Evolutionary conservation across 2,797 vertebrate species (phyloP), one percentile per base, ranked within the genome.

Genomic region (Microctenopoma lineatum): DNA sequence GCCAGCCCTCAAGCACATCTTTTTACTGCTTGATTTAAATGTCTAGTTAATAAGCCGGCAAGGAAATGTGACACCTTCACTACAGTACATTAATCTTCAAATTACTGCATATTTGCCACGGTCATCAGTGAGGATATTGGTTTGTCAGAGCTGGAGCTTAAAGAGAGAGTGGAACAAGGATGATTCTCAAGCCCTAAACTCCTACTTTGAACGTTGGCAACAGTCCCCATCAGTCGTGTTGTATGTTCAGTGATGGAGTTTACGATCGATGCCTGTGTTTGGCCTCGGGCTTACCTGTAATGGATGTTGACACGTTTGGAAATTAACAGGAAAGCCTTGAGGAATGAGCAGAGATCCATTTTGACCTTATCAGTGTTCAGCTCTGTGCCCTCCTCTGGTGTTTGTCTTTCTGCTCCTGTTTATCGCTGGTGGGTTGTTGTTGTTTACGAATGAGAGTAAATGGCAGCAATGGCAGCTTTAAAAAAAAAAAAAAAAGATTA

Each of bases 351-450:
- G 45, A 73, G 21, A 21, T 82, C 59, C 50, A 21, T 64, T 50
- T 63, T 84, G 77, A 80, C 83, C 79, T 84, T 75, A 63, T 86
- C 77, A 83, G 51, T 8, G 48, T 18, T 66, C 46, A 44, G 41
- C 59, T 73, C 21, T 5, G 15, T 66, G 38, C 26, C 48, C 52
- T 57, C 44, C 29, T 64, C 7, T 16, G 45, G 21, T 53, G 47
- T 76, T 61, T 61, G 46, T 66, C 55, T 70, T 34, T 73, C 44
- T 8, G 16, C 38, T 53, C 38, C 9, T 29, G 0, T 29, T 53
- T 3, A 7, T 39, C 38, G 13, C 59, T 44, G 21, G n/a, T 18
- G 32, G 3, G 47, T 59, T 26, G 32, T 61, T 3, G 32, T 41
- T 38, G 32, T 59, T 70, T 65, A 16, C 26, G 36, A n/a, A 13